Evolutionary conservation across 2,888 invertebrate genomes (phyloP).

Genomic region (Drosophila mercatorum): DNA sequence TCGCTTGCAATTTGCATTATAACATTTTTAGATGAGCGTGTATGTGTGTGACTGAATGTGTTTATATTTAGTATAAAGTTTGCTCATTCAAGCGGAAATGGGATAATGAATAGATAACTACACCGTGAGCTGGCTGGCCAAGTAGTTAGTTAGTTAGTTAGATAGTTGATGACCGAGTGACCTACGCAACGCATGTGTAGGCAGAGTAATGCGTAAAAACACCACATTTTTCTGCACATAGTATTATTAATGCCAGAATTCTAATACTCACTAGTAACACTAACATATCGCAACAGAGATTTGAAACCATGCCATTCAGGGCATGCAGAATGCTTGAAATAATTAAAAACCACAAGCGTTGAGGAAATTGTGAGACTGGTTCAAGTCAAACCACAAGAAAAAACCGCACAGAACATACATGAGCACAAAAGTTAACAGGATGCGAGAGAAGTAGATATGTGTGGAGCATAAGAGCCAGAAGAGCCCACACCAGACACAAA

Average conservation of each 20-base stretch:
- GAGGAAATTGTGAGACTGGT: constrained; percentile 48
- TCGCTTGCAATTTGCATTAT: constrained; percentile 82
- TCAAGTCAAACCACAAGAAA: constrained; percentile 52
- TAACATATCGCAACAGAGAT: constrained; percentile 22
- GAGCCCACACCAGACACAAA: constrained; percentile 29
- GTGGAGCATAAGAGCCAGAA: constrained; percentile 23
- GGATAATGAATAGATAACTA: constrained; percentile 72
- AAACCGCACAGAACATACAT: constrained; percentile 46
- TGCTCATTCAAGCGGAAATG: constrained; percentile 77
- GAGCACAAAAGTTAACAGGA: constrained; percentile 46
- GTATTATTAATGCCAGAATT: constrained; percentile 3
- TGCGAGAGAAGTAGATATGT: constrained; percentile 51
- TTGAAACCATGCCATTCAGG: constrained; percentile 1
- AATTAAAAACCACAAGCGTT: constrained; percentile 73
- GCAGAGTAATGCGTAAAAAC: not conserved
- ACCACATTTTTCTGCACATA: constrained; percentile 15
- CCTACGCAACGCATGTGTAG: constrained; percentile 13
- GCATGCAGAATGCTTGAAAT: constrained; percentile 58
- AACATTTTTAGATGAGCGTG: constrained; percentile 70
- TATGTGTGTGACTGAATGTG: constrained; percentile 27
- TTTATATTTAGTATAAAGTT: constrained; percentile 67
- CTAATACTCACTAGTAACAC: constrained; percentile 32
- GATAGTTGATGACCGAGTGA: constrained; percentile 55
- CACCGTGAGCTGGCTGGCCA: constrained; percentile 28
- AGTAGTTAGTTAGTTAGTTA: constrained; percentile 20